Percentiles rank a stretch among this genome's conserved stretches.
phyloP scores from a whole-genome alignment of 2,797 vertebrate species.

The Erithacus rubecula region DNA sequence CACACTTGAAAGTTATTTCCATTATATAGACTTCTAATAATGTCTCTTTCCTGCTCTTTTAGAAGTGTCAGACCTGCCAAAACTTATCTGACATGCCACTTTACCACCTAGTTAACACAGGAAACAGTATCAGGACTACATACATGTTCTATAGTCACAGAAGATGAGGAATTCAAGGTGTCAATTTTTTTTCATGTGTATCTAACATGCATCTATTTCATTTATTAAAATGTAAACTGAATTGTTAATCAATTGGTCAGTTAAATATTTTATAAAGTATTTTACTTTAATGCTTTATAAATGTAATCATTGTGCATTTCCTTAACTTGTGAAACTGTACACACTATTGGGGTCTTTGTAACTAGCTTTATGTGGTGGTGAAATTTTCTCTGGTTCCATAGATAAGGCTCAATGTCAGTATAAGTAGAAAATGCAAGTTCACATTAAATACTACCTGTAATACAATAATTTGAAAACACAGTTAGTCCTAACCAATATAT shows the following conservation, averaged over 20 bases:
- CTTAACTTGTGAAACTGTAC: background rate
- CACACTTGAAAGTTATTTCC: background rate
- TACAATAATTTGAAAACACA: background rate
- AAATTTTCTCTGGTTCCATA: background rate
- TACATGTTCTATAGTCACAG: background rate
- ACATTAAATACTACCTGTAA: background rate
- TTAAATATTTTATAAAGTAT: background rate
- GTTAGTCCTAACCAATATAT: too few species aligned
- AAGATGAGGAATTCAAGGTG: background rate
- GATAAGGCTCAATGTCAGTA: background rate
- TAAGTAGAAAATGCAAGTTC: background rate
- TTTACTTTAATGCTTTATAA: background rate
- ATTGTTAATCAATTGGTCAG: background rate
- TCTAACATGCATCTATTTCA: background rate
- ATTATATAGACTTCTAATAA: background rate
- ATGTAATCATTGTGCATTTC: background rate
- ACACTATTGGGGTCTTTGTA: background rate
- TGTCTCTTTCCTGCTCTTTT: background rate
- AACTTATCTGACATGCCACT: background rate
- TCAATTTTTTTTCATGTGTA: background rate
- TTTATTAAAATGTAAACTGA: background rate
- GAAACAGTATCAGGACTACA: background rate
- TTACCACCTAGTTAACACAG: background rate
- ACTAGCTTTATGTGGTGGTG: accelerated
- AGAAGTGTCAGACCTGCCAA: background rate